Conservation (phyloP, 2,113 vertebrate genomes). For the Pipra filicauda region DNA sequence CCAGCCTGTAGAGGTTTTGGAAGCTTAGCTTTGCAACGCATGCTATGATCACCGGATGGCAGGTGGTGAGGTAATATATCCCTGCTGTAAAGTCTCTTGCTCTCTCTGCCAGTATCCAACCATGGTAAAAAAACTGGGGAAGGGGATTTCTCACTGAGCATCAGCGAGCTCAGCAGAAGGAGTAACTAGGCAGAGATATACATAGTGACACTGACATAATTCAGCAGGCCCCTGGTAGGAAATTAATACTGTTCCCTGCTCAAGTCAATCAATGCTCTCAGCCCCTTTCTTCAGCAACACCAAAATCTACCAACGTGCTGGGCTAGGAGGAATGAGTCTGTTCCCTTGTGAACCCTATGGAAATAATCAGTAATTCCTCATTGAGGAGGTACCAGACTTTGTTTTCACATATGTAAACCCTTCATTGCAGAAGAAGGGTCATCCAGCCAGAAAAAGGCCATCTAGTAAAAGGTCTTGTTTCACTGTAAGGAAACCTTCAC, state of each 20-base stretch:
- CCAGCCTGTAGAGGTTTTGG: background rate
- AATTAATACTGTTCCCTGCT: background rate
- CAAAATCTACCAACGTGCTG: background rate
- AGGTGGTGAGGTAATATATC: background rate
- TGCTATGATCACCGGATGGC: background rate
- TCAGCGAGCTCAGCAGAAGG: background rate
- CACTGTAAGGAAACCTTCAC: background rate
- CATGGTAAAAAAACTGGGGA: background rate
- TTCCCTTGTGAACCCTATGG: rapidly evolving
- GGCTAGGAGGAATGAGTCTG: background rate
- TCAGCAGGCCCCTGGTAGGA: background rate
- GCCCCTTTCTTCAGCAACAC: background rate
- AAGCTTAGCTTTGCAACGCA: background rate
- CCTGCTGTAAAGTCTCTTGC: background rate
- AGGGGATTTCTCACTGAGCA: background rate
- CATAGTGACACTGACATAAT: background rate
- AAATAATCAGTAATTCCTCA: background rate
- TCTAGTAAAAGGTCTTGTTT: background rate
- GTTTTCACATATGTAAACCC: background rate
- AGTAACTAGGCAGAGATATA: background rate
- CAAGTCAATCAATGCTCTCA: background rate
- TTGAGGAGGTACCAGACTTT: background rate
- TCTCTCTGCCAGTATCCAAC: background rate
- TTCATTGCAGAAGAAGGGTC: background rate
- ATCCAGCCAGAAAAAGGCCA: background rate